phyloP scores from a whole-genome alignment of 2,113 vertebrate genomes.

The Dasyurus viverrinus region DNA sequence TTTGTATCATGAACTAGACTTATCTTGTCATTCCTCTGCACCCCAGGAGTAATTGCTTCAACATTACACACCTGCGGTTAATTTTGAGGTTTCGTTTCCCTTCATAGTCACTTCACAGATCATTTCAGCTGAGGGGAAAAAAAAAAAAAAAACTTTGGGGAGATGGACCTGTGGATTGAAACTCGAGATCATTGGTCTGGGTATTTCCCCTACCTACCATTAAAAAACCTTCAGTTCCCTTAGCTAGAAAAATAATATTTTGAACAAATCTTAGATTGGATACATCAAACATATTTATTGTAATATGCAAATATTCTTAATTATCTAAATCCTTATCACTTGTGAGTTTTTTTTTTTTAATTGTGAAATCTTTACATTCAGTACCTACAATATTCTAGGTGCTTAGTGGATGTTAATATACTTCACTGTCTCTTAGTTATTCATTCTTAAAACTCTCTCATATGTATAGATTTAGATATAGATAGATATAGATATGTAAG shows the following conservation, averaged over 20 bases:
- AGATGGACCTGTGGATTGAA: neutral
- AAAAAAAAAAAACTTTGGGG: neutral
- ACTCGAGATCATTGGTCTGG: neutral
- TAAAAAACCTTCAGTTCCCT: neutral
- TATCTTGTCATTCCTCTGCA: constrained; percentile 25
- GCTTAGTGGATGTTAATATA: neutral
- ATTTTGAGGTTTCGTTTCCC: neutral
- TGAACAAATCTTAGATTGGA: neutral
- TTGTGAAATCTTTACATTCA: neutral
- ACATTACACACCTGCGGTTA: constrained; percentile 7
- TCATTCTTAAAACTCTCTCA: neutral
- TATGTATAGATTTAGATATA: no score
- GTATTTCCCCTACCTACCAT: neutral
- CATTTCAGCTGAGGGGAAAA: neutral
- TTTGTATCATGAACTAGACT: neutral
- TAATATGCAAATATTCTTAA: neutral
- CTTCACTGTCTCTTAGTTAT: neutral
- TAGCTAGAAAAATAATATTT: neutral
- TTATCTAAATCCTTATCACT: neutral
- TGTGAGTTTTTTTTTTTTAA: neutral
- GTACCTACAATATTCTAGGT: neutral
- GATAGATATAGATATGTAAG: neutral
- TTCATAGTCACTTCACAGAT: constrained; percentile 3
- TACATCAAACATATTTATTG: neutral
- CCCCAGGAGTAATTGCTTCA: constrained; percentile 3